Evolutionary conservation across 1,140 invertebrate species (phyloP), one percentile per base, ranked within the genome.

Genomic region (Alviniconcha marisindica): DNA sequence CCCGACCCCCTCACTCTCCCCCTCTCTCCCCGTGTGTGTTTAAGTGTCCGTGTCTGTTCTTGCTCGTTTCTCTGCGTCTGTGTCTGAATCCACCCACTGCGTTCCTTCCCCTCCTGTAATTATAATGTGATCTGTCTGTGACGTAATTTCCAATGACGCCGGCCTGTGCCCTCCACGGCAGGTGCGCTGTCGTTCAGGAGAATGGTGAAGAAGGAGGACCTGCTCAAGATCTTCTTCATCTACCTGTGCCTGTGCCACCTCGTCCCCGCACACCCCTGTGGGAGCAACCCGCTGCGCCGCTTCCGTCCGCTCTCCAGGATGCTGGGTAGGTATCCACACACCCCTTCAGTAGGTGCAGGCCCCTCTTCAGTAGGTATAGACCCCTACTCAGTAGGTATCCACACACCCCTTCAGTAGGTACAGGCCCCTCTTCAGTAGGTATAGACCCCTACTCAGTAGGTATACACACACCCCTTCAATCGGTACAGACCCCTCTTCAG

Each of bases 191-290:
- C 86, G 44, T 87, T 84, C 76, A 86, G 86, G 85, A 89, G 82
- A 76, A 89, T 89, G 88, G 82, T 88, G 66, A 86, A 84, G 77
- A 88, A 85, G 77, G 86, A 86, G 81, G 84, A 87, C 66, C 81
- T 88, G 21, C 76, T 86, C 40, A 84, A 87, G 85, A 77, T 89
- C 54, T 87, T 89, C 77, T 85, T 85, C 71, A 83, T 89, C 77
- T 89, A 87, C 82, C 79, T 87, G 33, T 89, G 86, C 78, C 66
- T 87, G 24, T 85, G 80, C 54, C 86, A 88, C 66, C 78, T 88
- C 38, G 78, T 56, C 33, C 85, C 86, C 2, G 87, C 80, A 15
- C 86, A 88, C 51, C 86, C 87, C 1, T 89, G 88, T 79, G 88
- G 88, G 2, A 82, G 86, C 31, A 88, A 88, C 71, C 88, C 87